Evolutionary conservation across 2,888 invertebrate species (phyloP).

Genomic region (Stenodera caucasica): DNA sequence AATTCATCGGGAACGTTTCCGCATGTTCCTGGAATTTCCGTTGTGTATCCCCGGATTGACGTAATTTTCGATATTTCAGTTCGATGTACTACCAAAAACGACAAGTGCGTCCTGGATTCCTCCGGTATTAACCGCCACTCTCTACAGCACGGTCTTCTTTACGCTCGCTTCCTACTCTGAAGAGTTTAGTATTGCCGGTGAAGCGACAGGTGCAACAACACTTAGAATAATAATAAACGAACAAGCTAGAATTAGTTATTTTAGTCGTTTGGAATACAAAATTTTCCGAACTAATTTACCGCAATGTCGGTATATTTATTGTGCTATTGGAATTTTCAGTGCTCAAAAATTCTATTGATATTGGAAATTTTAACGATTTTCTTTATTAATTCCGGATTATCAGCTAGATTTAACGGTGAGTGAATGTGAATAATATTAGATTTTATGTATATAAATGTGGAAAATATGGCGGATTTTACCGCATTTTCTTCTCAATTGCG

Average conservation of each 20-base stretch:
- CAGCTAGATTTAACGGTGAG: constrained; percentile 15
- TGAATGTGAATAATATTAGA: neutral
- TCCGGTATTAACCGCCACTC: neutral
- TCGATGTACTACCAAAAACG: neutral
- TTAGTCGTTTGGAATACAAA: too few species aligned
- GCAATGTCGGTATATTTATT: neutral
- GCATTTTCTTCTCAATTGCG: constrained; percentile 21
- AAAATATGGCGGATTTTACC: constrained; percentile 17
- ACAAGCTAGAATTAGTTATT: too few species aligned
- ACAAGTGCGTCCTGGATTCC: constrained; percentile 7
- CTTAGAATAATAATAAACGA: neutral
- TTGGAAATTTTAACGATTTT: neutral
- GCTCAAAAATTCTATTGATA: neutral
- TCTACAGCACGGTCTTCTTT: constrained; percentile 14
- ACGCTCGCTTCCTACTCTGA: constrained; percentile 25
- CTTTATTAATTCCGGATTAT: neutral
- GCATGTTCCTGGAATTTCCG: neutral
- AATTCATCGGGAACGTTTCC: too few species aligned
- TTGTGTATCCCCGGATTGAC: neutral
- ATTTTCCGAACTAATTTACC: neutral
- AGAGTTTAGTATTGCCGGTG: constrained; percentile 35
- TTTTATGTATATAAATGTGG: neutral
- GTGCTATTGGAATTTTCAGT: neutral
- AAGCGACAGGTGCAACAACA: constrained; percentile 34
- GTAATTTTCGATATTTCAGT: neutral